Base-by-base conservation (phyloP, 2,888 invertebrate species). In the Sarcophaga subvicina region DNA sequence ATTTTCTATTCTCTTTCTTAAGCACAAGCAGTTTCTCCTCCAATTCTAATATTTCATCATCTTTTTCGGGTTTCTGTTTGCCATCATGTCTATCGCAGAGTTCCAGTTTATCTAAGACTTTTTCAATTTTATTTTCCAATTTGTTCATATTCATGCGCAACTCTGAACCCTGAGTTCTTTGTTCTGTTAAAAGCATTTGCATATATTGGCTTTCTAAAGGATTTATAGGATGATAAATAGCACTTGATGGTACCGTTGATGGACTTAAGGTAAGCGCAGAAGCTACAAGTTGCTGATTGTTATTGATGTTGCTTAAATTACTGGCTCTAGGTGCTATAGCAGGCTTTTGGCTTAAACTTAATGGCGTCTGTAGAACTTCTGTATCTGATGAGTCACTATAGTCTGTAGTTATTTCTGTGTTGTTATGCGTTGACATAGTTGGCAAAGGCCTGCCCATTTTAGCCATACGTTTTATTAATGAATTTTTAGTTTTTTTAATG, bases 91-190 rank as follows among this genome's bases (percentile, higher is more conserved):
- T 86, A 14, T 82, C 82, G 10, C 90, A 70, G 6, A 84, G 45
- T 62, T 91, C 91, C 22, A 95, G 93, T 93, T 95, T 95, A 88
- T 94, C 94, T 60, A 95, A 90, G 37, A 96, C 93, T 88, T 94
- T 94, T 89, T 96, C 96, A 60, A 96, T 93, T 93, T 96, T 96
- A 82, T 95, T 95, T 27, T 95, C 94, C 88, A 96, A 94, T 90
- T 95, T 95, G n/a, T 94, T 93, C 86, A 96, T 93, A 88, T 95
- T 94, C 93, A 96, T 94, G 87, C 96, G 94, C n/a, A 96, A 92
- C 91, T 96, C 96, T 11, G 95, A 94, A 90, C 95, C 96, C 85
- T 96, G 95, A 22, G 95, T 95, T 87, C 96, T 93, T 79, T 94
- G 94, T 92, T 96, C 96, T 3, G 95, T 93, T 73, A 95, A 90